These are phyloP conservation scores for Coturnix japonica DNA, from an alignment of 2,113 vertebrate species.

Conservation along the genomic window DNA sequence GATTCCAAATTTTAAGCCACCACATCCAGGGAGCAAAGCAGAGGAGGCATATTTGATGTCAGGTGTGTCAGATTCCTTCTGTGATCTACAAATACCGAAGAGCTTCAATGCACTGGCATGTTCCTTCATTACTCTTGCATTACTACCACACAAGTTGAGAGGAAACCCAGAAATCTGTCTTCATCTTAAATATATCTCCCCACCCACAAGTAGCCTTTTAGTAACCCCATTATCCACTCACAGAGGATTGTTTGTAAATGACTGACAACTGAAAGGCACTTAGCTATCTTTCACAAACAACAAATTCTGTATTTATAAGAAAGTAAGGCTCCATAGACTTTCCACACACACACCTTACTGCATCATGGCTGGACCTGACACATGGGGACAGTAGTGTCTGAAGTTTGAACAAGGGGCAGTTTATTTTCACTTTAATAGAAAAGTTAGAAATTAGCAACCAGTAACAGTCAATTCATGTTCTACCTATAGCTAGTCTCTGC, in stretches of 20 bases:
- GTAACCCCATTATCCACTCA: not conserved
- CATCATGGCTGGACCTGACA: too few relatives aligned
- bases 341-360: not conserved
- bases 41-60: not conserved
- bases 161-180: not conserved
- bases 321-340: not conserved
- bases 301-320: not conserved
- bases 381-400: not conserved
- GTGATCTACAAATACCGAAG: not conserved
- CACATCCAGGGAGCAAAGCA: not conserved
- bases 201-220: not conserved
- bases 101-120: not conserved
- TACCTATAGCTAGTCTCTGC: not conserved
- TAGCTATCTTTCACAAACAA: not conserved
- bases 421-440: not conserved
- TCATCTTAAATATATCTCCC: not conserved
- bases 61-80: not conserved
- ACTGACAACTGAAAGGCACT: not conserved
- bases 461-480: not conserved
- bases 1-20: not conserved
- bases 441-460: not conserved
- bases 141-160: accelerated
- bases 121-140: not conserved
- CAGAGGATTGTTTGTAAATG: not conserved
- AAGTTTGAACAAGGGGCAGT: not conserved